Conservation (phyloP, 2,797 vertebrate species). For the Antrozous pallidus region DNA sequence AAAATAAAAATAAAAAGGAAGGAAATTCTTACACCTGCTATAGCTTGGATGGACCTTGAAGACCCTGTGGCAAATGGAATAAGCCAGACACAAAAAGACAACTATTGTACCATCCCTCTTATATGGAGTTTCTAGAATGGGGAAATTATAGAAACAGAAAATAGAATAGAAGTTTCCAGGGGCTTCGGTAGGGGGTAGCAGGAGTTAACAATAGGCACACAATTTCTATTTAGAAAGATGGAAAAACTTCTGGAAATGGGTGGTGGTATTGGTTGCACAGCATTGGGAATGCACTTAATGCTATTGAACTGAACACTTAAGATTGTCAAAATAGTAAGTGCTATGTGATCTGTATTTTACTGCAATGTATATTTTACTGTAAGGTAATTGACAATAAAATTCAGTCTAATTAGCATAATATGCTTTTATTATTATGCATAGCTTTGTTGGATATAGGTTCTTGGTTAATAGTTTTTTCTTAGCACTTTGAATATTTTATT, state of each 20-base stretch:
- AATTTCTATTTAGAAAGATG: neutral
- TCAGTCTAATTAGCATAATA: too few relatives aligned
- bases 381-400: neutral
- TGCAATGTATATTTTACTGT: neutral
- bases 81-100: neutral
- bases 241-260: neutral
- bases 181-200: neutral
- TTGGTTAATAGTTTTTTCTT: neutral
- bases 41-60: neutral
- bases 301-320: neutral
- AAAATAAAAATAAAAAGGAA: neutral
- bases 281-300: neutral
- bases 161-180: neutral
- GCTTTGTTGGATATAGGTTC: neutral
- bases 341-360: neutral
- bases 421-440: neutral
- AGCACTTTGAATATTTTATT: neutral
- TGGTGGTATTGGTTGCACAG: neutral
- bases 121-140: neutral
- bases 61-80: neutral
- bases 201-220: neutral
- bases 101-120: neutral
- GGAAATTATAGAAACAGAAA: neutral
- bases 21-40: neutral
- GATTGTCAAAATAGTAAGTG: neutral